These are phyloP conservation scores for Cantharis lateralis DNA, from an alignment of 2,888 invertebrate species.

Conservation along the genomic window DNA sequence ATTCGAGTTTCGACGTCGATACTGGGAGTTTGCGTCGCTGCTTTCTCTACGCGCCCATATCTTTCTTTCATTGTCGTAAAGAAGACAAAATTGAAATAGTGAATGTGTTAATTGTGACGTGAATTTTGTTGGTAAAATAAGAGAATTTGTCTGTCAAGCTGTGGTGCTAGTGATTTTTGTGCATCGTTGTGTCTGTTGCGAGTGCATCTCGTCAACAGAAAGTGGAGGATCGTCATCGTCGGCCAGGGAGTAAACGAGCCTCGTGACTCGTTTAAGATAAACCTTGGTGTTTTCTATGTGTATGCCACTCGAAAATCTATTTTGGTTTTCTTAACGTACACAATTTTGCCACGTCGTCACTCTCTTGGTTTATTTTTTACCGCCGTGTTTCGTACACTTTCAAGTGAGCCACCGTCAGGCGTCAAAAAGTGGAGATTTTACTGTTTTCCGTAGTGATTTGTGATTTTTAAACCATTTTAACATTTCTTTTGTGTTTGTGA, in stretches of 20 bases:
- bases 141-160: conserved; percentile 14
- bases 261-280: conserved; percentile 44
- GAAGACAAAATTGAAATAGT: conserved; percentile 14
- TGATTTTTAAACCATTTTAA: not conserved
- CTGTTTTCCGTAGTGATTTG: not conserved
- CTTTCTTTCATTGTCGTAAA: conserved; percentile 29
- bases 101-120: conserved; percentile 9
- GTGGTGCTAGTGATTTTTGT: conserved; percentile 14
- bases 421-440: not conserved
- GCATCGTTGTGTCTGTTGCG: conserved; percentile 17
- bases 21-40: conserved; percentile 22
- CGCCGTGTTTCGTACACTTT: not conserved
- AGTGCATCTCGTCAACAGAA: conserved; percentile 26
- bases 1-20: conserved; percentile 42
- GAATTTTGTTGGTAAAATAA: not conserved
- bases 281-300: conserved; percentile 40
- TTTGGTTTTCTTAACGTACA: conserved; percentile 38
- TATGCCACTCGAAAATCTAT: conserved; percentile 38
- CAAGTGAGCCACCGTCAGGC: not conserved
- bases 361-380: not conserved
- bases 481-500: not conserved
- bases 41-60: conserved; percentile 34
- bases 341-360: conserved; percentile 42
- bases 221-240: conserved; percentile 20
- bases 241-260: conserved; percentile 24